phyloP scores from a whole-genome alignment of 2,113 vertebrate species.

The human region DNA sequence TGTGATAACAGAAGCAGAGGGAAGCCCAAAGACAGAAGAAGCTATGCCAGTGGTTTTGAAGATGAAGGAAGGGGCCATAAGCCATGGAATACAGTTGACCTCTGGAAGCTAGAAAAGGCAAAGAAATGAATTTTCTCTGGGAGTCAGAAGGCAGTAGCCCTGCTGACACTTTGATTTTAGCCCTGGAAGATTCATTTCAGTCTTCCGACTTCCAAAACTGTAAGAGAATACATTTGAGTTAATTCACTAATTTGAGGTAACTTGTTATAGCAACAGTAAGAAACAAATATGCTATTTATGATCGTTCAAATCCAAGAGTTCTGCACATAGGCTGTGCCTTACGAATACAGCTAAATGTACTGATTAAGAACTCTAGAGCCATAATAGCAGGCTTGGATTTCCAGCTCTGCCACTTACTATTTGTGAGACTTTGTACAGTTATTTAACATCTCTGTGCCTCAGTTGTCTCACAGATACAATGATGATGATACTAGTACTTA shows the following conservation, averaged over 20 bases:
- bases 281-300: neutral
- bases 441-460: neutral
- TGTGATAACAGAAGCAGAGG: neutral
- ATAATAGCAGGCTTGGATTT: neutral
- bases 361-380: neutral
- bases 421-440: neutral
- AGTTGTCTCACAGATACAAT: neutral
- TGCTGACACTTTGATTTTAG: neutral
- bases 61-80: neutral
- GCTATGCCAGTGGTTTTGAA: neutral
- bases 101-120: neutral
- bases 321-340: fast-evolving
- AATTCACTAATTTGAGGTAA: neutral
- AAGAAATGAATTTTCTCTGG: neutral
- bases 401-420: neutral
- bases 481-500: neutral
- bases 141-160: neutral
- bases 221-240: neutral
- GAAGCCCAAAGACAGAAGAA: neutral
- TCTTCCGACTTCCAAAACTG: neutral
- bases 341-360: neutral
- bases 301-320: neutral
- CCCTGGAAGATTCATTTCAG: neutral
- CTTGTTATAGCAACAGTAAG: neutral
- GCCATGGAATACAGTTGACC: neutral